A percentile compares a stretch with the other conserved stretches of the same genome.
Conservation (phyloP, 2,888 invertebrate species). For the Perdita meconis region DNA sequence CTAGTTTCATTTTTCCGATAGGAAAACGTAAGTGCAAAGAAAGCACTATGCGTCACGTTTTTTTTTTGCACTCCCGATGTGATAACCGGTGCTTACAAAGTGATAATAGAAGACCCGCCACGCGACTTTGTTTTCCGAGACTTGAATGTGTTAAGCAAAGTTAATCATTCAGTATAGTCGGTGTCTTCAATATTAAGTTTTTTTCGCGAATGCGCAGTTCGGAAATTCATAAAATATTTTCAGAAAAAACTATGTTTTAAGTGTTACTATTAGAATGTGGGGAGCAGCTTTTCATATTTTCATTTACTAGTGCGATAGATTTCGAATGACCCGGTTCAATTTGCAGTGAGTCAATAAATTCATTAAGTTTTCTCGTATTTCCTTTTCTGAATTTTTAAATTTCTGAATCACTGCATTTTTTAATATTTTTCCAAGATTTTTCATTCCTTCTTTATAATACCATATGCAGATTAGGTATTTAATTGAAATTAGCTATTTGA, state of each 20-base stretch:
- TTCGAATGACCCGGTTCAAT: too few relatives aligned
- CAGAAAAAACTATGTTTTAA: not conserved
- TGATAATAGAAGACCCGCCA: constrained; percentile 51
- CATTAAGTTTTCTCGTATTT: too few relatives aligned
- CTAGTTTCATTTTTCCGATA: not conserved
- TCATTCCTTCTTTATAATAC: too few relatives aligned
- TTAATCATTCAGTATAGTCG: constrained; percentile 21
- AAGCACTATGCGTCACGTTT: constrained; percentile 8
- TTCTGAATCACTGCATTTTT: too few relatives aligned
- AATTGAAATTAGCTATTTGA: too few relatives aligned
- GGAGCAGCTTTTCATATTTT: not conserved
- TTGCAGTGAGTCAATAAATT: too few relatives aligned
- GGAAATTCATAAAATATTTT: not conserved
- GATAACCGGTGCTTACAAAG: constrained; percentile 57
- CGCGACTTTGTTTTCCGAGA: constrained; percentile 51
- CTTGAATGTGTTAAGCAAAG: constrained; percentile 42
- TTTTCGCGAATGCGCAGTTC: not conserved
- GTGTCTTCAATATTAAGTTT: not conserved
- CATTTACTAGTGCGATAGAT: not conserved
- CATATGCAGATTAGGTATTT: too few relatives aligned
- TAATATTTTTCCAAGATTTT: too few relatives aligned
- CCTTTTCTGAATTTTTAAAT: too few relatives aligned
- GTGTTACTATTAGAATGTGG: not conserved
- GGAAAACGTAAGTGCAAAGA: not conserved
- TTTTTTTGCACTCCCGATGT: not conserved